phyloP scores from a whole-genome alignment of 2,888 invertebrate genomes.

The Arge pagana region DNA sequence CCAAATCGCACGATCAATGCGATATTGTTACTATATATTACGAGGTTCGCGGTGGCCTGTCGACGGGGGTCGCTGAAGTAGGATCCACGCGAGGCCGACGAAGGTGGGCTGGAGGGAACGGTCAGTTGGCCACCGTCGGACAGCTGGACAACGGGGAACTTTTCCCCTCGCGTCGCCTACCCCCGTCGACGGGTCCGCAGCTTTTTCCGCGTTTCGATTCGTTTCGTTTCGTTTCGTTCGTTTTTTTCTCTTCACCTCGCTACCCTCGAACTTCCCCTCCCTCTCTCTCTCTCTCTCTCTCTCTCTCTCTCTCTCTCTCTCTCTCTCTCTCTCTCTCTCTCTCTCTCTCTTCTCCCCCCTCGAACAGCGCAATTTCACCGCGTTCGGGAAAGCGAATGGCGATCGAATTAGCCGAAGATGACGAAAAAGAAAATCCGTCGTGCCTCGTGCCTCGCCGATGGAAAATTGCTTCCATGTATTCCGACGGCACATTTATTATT shows the following conservation, averaged over 20 bases:
- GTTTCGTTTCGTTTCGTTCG: background rate
- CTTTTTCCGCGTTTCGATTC: conserved; percentile 8
- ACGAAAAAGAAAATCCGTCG: background rate
- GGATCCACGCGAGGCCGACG: conserved; percentile 8
- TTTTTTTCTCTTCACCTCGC: background rate
- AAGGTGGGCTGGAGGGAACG: conserved; percentile 11
- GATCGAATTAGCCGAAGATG: conserved; percentile 4
- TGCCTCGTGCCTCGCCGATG: too few species aligned
- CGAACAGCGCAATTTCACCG: too few species aligned
- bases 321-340: background rate
- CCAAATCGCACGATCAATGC: conserved; percentile 22
- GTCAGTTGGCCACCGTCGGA: conserved; percentile 19
- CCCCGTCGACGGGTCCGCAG: background rate
- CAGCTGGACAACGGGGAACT: conserved; percentile 19
- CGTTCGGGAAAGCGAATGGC: conserved; percentile 4
- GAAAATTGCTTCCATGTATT: too few species aligned
- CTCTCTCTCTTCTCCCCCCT: background rate
- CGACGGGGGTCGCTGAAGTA: conserved; percentile 17
- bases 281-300: background rate
- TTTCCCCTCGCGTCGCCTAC: conserved; percentile 4
- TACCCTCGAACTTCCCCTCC: background rate
- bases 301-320: background rate
- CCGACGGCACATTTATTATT: too few species aligned
- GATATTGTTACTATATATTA: conserved; percentile 23
- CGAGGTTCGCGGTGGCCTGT: conserved; percentile 20